Conservation (phyloP, 1,140 invertebrate genomes). For the Hermetia illucens region DNA sequence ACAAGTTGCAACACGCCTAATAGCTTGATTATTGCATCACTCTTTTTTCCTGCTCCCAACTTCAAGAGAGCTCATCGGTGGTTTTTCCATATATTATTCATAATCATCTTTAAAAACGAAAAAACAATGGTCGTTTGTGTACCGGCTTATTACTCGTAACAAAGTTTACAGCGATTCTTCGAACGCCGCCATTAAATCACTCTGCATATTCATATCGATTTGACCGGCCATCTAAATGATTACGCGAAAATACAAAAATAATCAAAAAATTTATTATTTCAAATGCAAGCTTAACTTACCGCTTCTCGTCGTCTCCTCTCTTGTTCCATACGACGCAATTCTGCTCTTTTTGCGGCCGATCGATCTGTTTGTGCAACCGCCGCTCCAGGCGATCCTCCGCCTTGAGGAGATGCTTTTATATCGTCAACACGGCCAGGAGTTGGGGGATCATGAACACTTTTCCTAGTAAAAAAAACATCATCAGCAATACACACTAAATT, state of each 20-base stretch:
- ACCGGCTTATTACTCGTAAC: background rate
- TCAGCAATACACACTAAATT: no score
- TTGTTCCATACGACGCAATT: conserved; percentile 69
- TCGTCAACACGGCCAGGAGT: conserved; percentile 35
- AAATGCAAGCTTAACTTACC: conserved; percentile 42
- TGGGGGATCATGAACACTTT: conserved; percentile 30
- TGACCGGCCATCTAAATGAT: conserved; percentile 74
- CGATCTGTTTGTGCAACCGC: conserved; percentile 49
- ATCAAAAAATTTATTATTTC: conserved; percentile 4
- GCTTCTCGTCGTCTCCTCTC: conserved; percentile 81
- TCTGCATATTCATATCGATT: conserved; percentile 97
- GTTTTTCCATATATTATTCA: background rate
- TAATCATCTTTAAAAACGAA: background rate
- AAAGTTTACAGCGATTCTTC: conserved; percentile 72
- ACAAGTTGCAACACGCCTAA: background rate
- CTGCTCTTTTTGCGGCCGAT: conserved; percentile 57
- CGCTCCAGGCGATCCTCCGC: conserved; percentile 35
- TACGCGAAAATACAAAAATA: conserved; percentile 8
- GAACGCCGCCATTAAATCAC: conserved; percentile 94
- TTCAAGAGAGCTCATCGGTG: background rate
- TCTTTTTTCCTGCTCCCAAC: background rate
- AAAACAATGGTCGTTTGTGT: background rate
- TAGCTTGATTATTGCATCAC: background rate
- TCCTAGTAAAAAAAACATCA: no score
- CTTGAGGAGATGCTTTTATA: conserved; percentile 35